phyloP scores from a whole-genome alignment of 2,888 invertebrate species.

The Escarpia spicata region DNA sequence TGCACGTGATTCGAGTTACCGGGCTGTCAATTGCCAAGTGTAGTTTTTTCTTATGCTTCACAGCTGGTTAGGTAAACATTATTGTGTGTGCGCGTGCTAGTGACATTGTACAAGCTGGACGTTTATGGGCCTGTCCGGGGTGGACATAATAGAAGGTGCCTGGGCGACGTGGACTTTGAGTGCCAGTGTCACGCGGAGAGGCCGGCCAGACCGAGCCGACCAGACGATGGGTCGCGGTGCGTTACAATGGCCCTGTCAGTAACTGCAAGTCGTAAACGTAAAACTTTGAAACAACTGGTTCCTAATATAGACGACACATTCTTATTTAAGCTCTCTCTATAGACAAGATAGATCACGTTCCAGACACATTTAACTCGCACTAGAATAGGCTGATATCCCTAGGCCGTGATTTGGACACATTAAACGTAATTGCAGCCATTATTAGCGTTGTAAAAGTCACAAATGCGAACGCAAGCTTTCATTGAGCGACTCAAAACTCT shows the following conservation, averaged over 20 bases:
- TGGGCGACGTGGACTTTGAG: neutral
- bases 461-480: neutral
- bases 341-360: neutral
- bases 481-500: neutral
- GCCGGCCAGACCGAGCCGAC: neutral
- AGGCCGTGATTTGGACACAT: neutral
- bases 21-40: no score
- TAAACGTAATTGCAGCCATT: conserved; percentile 1
- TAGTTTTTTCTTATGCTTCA: no score
- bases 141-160: neutral
- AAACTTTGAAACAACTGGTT: neutral
- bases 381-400: neutral
- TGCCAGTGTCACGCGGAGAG: neutral
- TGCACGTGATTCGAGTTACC: no score
- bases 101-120: neutral
- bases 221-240: neutral
- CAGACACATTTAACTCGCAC: conserved; percentile 2
- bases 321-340: neutral
- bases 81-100: no score
- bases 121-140: neutral
- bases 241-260: neutral
- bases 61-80: no score
- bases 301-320: neutral
- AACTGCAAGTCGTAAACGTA: neutral
- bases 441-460: neutral